Base-by-base conservation (phyloP, 1,140 invertebrate genomes). In the Acromyrmex charruanus region DNA sequence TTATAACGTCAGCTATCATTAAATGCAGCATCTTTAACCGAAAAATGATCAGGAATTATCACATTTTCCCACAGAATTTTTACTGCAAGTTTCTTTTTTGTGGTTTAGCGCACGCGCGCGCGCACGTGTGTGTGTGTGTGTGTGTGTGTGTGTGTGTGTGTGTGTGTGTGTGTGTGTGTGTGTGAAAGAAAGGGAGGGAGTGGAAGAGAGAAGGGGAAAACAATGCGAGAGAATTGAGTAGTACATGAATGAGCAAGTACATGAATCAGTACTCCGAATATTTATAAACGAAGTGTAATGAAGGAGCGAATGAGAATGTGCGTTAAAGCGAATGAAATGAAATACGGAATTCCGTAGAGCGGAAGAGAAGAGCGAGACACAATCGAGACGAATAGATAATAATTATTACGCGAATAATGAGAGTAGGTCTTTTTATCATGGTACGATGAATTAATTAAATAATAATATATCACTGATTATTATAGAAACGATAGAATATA, bases 1-100 rank as follows among this genome's bases (percentile, higher is more conserved):
- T 77, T 61, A 39, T 74, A 63, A 82, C 58, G 51, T 51, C 58
- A 16, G 63, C 53, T 74, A 74, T 82, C 80, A 74, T 82, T 82
- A 74, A 31, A 59, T 4, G 68, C 68, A 18, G 18, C 80, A 74
- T 55, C 39, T 74, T 39, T 9, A 61, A 59, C 7, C n/a, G 44
- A 81, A 31, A 59, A 31, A 82, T 10, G 39, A 61, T 1, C 35
- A 21, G 10, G 3, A 58, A 25, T 71, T 81, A 81, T 71, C 25
- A 10, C 31, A 3, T 49, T 77, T 63, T 77, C 0, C 59, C 10
- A 51, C 53, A 16, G 7, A 82, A 31, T 74, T 59, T 49, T 61
- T 44, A 71, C 28, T 6, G 39, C 39, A 58, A 59, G 3, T 61
- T 31, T 21, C 7, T 12, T 39, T 51, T 18, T 16, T 49, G 12